These are phyloP conservation scores for Campylorhamphus procurvoides DNA, from an alignment of 2,113 vertebrate species.

Conservation along the genomic window DNA sequence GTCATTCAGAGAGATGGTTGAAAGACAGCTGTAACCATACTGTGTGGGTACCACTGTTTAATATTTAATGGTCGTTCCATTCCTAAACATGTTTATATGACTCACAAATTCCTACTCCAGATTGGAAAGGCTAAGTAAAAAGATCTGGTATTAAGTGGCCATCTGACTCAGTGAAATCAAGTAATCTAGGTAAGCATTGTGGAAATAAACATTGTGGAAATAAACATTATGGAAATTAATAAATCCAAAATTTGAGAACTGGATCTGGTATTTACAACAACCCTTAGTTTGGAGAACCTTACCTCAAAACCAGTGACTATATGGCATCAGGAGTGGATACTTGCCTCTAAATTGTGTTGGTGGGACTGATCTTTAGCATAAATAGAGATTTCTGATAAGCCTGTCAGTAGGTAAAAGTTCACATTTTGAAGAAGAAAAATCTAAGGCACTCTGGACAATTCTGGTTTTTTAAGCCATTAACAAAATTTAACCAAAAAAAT, in stretches of 20 bases:
- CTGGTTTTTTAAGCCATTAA: background rate
- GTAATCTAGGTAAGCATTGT: background rate
- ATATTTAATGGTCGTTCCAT: background rate
- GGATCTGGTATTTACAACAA: background rate
- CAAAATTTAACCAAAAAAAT: too few species aligned
- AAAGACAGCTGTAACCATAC: slow-evolving; percentile 8
- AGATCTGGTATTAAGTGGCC: background rate
- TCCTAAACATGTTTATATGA: background rate
- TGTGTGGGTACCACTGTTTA: background rate
- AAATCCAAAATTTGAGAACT: background rate
- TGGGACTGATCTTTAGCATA: background rate
- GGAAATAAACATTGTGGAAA: background rate
- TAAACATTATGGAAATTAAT: background rate
- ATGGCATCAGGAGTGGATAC: background rate
- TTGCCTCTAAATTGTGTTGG: background rate
- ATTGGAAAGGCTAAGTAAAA: background rate
- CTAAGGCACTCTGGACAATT: background rate
- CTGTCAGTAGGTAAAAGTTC: background rate
- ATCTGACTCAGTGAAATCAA: background rate
- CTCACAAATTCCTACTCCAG: slow-evolving; percentile 12
- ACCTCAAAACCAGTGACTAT: background rate
- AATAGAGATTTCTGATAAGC: background rate
- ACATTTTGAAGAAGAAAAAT: background rate
- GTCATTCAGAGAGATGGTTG: background rate
- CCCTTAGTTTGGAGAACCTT: background rate